Conservation (phyloP, 2,113 vertebrate genomes). For the Pelmatolapia mariae region DNA sequence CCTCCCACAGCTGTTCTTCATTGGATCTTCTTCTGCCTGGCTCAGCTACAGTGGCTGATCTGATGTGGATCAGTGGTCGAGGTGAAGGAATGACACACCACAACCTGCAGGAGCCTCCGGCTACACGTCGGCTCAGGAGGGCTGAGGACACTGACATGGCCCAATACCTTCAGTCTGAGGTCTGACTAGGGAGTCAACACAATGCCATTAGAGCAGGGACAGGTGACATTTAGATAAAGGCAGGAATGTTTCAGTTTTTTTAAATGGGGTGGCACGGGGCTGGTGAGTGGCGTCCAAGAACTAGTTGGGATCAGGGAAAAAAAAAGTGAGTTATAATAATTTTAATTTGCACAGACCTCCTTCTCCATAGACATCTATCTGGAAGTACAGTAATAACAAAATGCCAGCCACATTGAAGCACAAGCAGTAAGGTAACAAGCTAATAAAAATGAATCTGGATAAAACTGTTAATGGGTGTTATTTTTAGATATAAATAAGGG, state of each 20-base stretch:
- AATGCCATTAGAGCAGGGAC: neutral
- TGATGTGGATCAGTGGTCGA: neutral
- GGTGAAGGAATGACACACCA: neutral
- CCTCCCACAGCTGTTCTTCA: constrained; percentile 9
- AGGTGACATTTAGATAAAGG: neutral
- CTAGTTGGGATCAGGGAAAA: neutral
- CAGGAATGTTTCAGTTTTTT: neutral
- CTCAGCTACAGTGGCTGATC: constrained; percentile 4
- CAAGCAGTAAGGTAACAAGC: neutral
- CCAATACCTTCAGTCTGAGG: neutral
- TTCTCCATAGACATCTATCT: neutral
- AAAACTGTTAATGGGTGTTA: neutral
- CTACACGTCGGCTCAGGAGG: neutral
- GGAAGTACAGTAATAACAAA: neutral
- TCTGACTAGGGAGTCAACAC: neutral
- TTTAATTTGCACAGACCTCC: neutral
- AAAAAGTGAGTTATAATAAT: neutral
- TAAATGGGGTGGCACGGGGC: neutral
- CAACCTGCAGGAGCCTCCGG: neutral
- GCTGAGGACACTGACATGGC: constrained; percentile 19
- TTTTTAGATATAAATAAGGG: neutral
- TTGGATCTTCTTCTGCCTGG: neutral
- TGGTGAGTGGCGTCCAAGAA: neutral
- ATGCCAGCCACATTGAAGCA: neutral
- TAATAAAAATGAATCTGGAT: neutral